Evolutionary conservation across 2,797 vertebrate genomes (phyloP), one percentile per base, ranked within the genome.

Genomic region (Myotis myotis): DNA sequence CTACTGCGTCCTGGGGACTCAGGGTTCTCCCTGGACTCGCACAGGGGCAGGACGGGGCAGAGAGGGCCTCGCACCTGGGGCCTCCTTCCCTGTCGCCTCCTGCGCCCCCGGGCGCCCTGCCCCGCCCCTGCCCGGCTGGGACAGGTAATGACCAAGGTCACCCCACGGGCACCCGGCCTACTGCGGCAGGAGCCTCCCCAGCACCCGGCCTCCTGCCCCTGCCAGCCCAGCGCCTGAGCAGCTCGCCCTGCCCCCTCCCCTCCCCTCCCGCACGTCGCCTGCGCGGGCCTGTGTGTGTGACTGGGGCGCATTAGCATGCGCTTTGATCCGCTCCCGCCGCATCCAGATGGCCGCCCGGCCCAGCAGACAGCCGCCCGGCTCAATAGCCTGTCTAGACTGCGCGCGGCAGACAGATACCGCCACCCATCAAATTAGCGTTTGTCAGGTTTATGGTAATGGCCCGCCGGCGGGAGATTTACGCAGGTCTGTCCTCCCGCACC

Each of bases 391-490:
- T 99, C 99, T 99, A 99, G 99, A 99, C 99, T 99, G 99, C 99
- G 98, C 98, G 99, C 99, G 99, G 99, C 99, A 99, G 99, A 99
- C 99, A 99, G 99, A 99, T 99, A 99, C 99, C 99, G 99, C 99
- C 99, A 99, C 99, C 99, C 99, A 99, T 99, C 99, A 99, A 99
- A 99, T 99, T 99, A 99, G 99, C 98, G 99, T 99, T 99, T 99
- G 99, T 99, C 99, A 99, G 99, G 99, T 99, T 99, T 99, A 99
- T 99, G 99, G 99, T 99, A 99, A 99, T 99, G 99, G 99, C 99
- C 98, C 98, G 98, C 99, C 99, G 99, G 99, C 99, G 99, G 98
- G 99, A 99, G 99, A 99, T 99, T 99, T 99, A 99, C 98, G 99
- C 98, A 71, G 97, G 98, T 98, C 98, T 98, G 98, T 98, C 97